Evolutionary conservation across 2,888 invertebrate genomes (phyloP).

Genomic region (Drosophila eohydei): DNA sequence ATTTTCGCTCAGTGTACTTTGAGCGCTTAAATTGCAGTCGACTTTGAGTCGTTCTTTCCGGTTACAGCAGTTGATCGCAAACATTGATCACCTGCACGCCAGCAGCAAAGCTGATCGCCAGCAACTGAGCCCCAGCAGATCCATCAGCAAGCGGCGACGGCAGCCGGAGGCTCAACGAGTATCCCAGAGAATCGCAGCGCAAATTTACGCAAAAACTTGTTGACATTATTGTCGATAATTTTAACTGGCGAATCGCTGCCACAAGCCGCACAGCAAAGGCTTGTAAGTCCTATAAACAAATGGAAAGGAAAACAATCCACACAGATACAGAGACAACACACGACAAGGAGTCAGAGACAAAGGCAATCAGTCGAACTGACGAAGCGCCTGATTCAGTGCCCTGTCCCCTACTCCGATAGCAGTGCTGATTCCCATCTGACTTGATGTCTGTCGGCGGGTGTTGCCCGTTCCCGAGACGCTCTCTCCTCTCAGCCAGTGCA

Average conservation of each 20-base stretch:
- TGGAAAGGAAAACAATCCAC: slow-evolving; percentile 34
- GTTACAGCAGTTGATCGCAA: slow-evolving; percentile 59
- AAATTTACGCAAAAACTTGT: slow-evolving; percentile 67
- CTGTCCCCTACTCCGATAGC: slow-evolving; percentile 15
- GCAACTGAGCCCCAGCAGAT: slow-evolving; percentile 6
- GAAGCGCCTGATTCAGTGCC: slow-evolving; percentile 36
- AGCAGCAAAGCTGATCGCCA: slow-evolving; percentile 30
- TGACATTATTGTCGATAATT: slow-evolving; percentile 77
- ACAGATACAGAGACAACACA: slow-evolving; percentile 16
- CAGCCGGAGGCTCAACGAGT: slow-evolving; percentile 2
- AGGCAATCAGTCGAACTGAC: slow-evolving; percentile 67
- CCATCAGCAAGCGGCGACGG: slow-evolving; percentile 2
- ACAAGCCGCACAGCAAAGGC: slow-evolving; percentile 41
- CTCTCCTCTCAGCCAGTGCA: slow-evolving; percentile 1
- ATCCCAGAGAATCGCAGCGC: slow-evolving; percentile 14
- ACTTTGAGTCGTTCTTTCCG: slow-evolving; percentile 52
- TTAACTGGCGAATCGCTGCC: slow-evolving; percentile 51
- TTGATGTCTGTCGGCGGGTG: slow-evolving; percentile 57
- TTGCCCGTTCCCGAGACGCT: slow-evolving; percentile 6
- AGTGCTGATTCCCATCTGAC: slow-evolving; percentile 47
- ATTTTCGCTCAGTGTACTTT: slow-evolving; percentile 38
- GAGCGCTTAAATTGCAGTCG: slow-evolving; percentile 57
- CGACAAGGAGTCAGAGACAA: slow-evolving; percentile 42
- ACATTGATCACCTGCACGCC: slow-evolving; percentile 69
- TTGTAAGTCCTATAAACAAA: slow-evolving; percentile 72